Evolutionary conservation across 2,797 vertebrate species (phyloP), one percentile per base, ranked within the genome.

Genomic region (Paguma larvata): DNA sequence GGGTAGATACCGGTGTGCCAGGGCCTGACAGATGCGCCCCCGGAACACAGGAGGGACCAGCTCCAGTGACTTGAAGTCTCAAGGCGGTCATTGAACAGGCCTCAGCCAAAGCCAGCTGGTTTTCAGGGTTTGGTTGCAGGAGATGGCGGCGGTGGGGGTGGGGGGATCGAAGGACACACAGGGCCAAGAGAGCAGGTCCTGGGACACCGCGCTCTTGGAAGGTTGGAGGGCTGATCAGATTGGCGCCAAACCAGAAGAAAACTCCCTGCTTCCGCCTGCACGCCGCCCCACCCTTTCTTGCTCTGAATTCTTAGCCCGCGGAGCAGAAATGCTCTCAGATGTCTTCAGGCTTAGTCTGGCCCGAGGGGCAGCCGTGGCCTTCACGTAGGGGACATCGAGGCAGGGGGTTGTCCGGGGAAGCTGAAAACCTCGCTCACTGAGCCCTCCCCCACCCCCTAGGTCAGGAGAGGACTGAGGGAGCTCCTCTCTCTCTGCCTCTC

Each of bases 221-320:
- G 15, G 3, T 8, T 19, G 53, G 46, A 0, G 38, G 48, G 38
- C 34, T 53, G 46, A 59, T 15, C 30, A n/a, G 46, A 75, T 6
- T 15, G 59, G 21, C 27, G 2, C 41, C 19, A 6, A 73, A 44
- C 30, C 41, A 21, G 21, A 89, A 87, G 38, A 27, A 80, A 93
- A 32, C 59, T 14, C 32, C 4, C 38, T 3, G 34, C 0, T 2
- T 25, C 23, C 27, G 2, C 34, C 56, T 7, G 23, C 21, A 30
- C 1, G 2, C n/a, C 0, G 8, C 9, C 34, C 23, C 32, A 6
- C 7, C 2, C 8, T 6, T 19, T 16, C 53, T 41, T 72, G 27
- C 72, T 95, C 53, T 34, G 77, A 89, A 46, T n/a, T 32, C 13
- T 67, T 8, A 85, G 32, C 51, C 68, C 30, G 65, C 34, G 9